A percentile compares a stretch with the other conserved stretches of the same genome.
Evolutionary conservation across 2,888 invertebrate species (phyloP).

Genomic region (Eurytoma adleriae): DNA sequence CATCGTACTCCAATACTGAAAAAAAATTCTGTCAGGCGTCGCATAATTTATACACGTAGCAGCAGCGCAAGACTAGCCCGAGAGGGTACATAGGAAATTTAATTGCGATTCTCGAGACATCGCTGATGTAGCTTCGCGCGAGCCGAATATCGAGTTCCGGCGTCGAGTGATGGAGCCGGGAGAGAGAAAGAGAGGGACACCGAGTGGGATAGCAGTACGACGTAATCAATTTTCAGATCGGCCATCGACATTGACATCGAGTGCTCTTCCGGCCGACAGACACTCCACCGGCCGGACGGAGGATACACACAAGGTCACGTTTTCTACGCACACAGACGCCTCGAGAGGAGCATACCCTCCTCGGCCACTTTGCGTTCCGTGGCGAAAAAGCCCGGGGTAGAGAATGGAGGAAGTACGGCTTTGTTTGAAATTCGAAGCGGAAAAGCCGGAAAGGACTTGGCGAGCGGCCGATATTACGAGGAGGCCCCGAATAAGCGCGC

Average conservation of each 20-base stretch:
- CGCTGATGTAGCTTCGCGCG: constrained; percentile 43
- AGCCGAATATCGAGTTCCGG: constrained; percentile 47
- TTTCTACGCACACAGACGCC: constrained; percentile 5
- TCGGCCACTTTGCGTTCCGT: constrained; percentile 38
- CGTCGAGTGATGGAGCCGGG: not conserved
- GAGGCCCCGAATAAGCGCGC: not conserved
- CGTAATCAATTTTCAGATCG: constrained; percentile 55
- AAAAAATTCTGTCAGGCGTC: not conserved
- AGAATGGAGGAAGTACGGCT: not conserved
- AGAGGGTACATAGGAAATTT: constrained; percentile 24
- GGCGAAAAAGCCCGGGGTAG: constrained; percentile 1
- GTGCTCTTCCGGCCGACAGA: constrained; percentile 50
- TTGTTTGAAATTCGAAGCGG: constrained; percentile 49
- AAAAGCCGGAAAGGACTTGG: constrained; percentile 44
- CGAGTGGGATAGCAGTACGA: constrained; percentile 8
- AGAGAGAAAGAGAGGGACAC: constrained; percentile 2
- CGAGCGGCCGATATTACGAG: constrained; percentile 42
- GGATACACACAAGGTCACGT: constrained; percentile 54
- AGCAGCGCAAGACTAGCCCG: not conserved
- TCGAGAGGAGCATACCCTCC: not conserved
- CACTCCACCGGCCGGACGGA: constrained; percentile 38
- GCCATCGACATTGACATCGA: constrained; percentile 57
- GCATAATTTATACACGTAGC: constrained; percentile 21
- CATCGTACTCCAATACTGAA: not conserved
- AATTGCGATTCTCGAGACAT: constrained; percentile 54